Base-by-base conservation (phyloP, 37 sponge, comb jelly and placozoan genomes). In the Axinella damicornis region DNA sequence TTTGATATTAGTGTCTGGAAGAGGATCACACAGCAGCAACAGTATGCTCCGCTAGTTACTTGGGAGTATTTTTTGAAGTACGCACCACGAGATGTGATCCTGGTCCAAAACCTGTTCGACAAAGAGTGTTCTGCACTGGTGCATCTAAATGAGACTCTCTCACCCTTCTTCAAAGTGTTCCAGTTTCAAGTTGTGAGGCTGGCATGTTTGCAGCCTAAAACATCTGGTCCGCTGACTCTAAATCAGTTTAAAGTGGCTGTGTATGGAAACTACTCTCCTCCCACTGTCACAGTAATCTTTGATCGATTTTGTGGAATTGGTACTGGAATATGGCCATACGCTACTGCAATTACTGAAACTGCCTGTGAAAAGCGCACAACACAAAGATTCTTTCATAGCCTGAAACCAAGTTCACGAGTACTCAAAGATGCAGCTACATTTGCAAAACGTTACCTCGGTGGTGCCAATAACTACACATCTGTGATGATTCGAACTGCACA, bases 51-150 rank as follows among this genome's bases (percentile, higher is more conserved):
- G 5, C 31, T 67, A 11, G 34, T 11, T 2, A 30, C 68, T 18
- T 67, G 68, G 68, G 68, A 67, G 11, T 31, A 30, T 18, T 30
- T 67, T 2, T 30, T 67, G 11, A 11, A 67, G 19, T 4, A 2
- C 4, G 68, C 68, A 19, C 68, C 68, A 67, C 12, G 68, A 67
- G 32, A 30, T 31, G 68, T 67, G 32, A 34, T 67, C 2, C 68
- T 67, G 2, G 68, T 67, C 28, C 68, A 67, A 34, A 30, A 67
- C 33, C 27, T 16, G 68, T 67, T 30, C 14, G 4, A 4, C 46
- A 18, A 56, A 18, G 65, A 64, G 28, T 21, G n/a, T 24, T 67
- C 11, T 31, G 20, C 68, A 31, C 9, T 67, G 33, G 5, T 33
- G 19, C 5, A 6, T 67, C 68, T 32, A 34, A 11, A 46, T 12